Conservation (phyloP, 2,797 vertebrate species). For the Poeciliopsis gracilis region DNA sequence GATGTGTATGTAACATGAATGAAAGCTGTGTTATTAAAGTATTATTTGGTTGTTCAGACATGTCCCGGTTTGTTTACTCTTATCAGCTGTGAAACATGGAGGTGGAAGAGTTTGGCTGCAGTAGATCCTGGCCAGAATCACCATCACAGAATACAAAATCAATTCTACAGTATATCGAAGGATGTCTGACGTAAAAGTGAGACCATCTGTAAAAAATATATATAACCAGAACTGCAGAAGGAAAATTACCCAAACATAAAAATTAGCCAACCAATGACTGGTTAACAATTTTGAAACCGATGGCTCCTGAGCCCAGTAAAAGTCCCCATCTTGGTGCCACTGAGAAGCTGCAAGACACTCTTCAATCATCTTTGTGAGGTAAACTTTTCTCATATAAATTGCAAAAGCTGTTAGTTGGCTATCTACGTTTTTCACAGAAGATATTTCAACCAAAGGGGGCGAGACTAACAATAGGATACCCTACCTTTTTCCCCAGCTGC, state of each 20-base stretch:
- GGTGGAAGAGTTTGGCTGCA: neutral
- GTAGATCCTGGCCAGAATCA: neutral
- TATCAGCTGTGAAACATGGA: neutral
- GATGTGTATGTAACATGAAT: neutral
- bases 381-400: neutral
- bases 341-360: neutral
- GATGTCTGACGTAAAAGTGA: neutral
- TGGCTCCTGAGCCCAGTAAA: neutral
- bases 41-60: neutral
- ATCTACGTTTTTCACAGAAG: neutral
- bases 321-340: neutral
- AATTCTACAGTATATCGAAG: neutral
- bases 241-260: neutral
- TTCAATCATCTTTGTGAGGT: neutral
- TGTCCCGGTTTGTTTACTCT: neutral
- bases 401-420: neutral
- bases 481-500: neutral
- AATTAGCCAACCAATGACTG: neutral
- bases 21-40: neutral
- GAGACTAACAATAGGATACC: neutral
- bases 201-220: neutral
- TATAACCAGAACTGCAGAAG: neutral
- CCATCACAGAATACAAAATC: neutral
- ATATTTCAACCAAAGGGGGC: neutral
- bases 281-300: neutral